Evolutionary conservation across 2,113 vertebrate species (phyloP), one percentile per base, ranked within the genome.

Genomic region (Neogobius melanostomus): DNA sequence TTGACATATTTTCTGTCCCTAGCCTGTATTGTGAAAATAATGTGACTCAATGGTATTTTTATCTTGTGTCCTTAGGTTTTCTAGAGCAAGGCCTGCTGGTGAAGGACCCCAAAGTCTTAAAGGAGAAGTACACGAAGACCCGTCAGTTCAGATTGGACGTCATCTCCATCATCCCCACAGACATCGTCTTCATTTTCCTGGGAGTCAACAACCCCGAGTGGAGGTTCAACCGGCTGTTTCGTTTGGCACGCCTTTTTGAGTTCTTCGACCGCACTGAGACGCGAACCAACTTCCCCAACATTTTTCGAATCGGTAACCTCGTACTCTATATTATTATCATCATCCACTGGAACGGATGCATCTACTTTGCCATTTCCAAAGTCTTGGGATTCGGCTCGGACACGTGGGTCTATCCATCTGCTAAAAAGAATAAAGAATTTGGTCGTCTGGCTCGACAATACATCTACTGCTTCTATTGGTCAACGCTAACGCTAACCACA

Each of bases 41-140:
- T 21, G 21, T 21, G 1, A 21, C 21, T 21, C 21, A 21, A 21
- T 36, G 3, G 28, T 36, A n/a, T 16, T 11, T 2, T 45, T 52
- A 3, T 56, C 1, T 49, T 71, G 45, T 74, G 11, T 66, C 64
- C 3, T 77, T 82, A 99, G 98, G 98, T 84, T 99, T 97, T 76
- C 93, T 99, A 43, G 97, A 99, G 66, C 98, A 99, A 92, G 98
- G 98, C n/a, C 86, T 99, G 80, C 93, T 99, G 36, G 94, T 99
- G 36, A 83, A 54, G 67, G 97, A 99, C 43, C 49, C 66, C 48
- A 93, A 94, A 82, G 78, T 93, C 46, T 76, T 99, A 63, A 93
- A 91, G 89, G 91, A 94, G 4, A 85, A 88, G 66, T 99, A 99
- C 80, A 92, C 69, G 28, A 85, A 90, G 71, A 96, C 94, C 0